These are phyloP conservation scores for Bostrychus sinensis DNA, from an alignment of 2,113 vertebrate species.

Conservation along the genomic window DNA sequence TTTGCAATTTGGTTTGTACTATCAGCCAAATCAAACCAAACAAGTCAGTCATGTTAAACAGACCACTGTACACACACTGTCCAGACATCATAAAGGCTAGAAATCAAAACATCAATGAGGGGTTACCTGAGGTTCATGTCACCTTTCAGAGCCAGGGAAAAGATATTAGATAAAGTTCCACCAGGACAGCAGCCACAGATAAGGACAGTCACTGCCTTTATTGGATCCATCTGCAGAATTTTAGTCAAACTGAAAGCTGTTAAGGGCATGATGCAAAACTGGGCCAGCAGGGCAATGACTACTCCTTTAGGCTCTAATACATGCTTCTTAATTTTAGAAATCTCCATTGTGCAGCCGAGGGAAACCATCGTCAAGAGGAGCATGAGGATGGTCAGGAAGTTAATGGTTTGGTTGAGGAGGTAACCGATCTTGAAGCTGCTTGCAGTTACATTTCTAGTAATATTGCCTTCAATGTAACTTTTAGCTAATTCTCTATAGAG, in stretches of 20 bases:
- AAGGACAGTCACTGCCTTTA: slow-evolving; percentile 82
- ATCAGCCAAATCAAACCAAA: no score
- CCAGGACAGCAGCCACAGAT: slow-evolving; percentile 88
- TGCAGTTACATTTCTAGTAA: slow-evolving; percentile 30
- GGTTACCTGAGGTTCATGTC: slow-evolving; percentile 90
- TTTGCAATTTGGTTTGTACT: no score
- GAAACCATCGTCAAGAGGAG: slow-evolving; percentile 81
- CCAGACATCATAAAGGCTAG: neutral
- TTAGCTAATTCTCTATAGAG: slow-evolving; percentile 1
- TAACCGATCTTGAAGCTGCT: slow-evolving; percentile 41
- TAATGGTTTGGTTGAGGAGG: slow-evolving; percentile 67
- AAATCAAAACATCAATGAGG: neutral
- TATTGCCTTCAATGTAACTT: slow-evolving; percentile 33
- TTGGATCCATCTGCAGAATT: slow-evolving; percentile 69
- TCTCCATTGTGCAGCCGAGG: slow-evolving; percentile 85
- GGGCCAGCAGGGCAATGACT: slow-evolving; percentile 78
- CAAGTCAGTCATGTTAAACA: no score
- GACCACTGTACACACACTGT: no score
- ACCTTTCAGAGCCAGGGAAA: slow-evolving; percentile 80
- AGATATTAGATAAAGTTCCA: slow-evolving; percentile 85
- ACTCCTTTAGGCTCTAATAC: slow-evolving; percentile 83
- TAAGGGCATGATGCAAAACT: slow-evolving; percentile 88
- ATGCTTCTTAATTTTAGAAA: slow-evolving; percentile 82
- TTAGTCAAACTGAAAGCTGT: slow-evolving; percentile 82
- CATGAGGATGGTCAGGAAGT: slow-evolving; percentile 55